Evolutionary conservation across 1,140 invertebrate genomes (phyloP).

Genomic region (Drosophila kurseongensis): DNA sequence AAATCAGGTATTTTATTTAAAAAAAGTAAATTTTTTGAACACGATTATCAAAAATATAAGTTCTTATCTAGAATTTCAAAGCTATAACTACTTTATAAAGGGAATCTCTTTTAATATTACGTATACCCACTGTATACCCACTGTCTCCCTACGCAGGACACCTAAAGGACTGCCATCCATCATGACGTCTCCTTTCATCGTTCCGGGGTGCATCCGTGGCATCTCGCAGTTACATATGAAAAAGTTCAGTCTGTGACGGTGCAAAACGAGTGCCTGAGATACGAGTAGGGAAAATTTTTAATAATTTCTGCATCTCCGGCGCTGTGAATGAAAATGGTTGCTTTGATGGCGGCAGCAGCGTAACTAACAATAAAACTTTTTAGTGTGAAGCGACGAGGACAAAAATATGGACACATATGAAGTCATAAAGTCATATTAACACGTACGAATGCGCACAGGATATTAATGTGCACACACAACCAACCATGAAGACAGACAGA

Average conservation of each 20-base stretch:
- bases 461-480: constrained; percentile 70
- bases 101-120: neutral
- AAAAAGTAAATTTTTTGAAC: too few relatives aligned
- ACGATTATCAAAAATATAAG: too few relatives aligned
- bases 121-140: constrained; percentile 1
- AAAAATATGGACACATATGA: constrained; percentile 83
- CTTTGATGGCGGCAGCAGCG: constrained; percentile 67
- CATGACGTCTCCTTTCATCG: constrained; percentile 1
- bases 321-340: constrained; percentile 82
- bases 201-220: constrained; percentile 15
- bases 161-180: constrained; percentile 40
- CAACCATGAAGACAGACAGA: constrained; percentile 7
- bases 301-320: constrained; percentile 81
- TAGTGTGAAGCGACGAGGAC: constrained; percentile 75
- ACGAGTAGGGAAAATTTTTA: constrained; percentile 72
- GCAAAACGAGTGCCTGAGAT: constrained; percentile 48
- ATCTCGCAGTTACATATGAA: constrained; percentile 51
- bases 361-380: constrained; percentile 82
- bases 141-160: constrained; percentile 8
- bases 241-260: constrained; percentile 54
- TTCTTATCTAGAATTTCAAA: too few relatives aligned
- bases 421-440: constrained; percentile 84
- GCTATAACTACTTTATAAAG: neutral
- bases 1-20: too few relatives aligned
- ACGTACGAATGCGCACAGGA: constrained; percentile 83